A percentile compares a stretch with the other conserved stretches of the same genome.
phyloP scores from a whole-genome alignment of 2,113 vertebrate genomes.

The Leucopsar rothschildi region DNA sequence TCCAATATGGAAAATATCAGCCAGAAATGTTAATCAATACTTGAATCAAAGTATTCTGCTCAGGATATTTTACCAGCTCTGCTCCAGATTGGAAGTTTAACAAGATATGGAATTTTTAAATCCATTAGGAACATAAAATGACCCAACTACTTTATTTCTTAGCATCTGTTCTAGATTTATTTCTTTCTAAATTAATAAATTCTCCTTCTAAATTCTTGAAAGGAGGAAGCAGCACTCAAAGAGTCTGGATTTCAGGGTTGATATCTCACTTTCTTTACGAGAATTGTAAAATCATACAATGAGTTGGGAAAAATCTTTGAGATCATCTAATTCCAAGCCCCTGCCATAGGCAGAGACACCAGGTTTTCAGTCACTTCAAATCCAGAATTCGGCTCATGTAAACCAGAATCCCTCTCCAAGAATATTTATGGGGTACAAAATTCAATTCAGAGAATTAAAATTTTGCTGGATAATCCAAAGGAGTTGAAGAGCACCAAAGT shows the following conservation, averaged over 20 bases:
- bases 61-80: background rate
- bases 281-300: background rate
- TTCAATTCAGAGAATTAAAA: background rate
- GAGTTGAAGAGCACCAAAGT: background rate
- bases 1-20: background rate
- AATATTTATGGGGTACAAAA: background rate
- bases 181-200: background rate
- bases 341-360: background rate
- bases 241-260: background rate
- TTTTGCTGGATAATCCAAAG: background rate
- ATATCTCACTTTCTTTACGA: rapidly evolving
- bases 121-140: background rate
- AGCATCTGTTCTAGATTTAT: background rate
- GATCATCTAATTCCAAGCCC: background rate
- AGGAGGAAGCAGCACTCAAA: background rate
- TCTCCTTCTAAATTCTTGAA: background rate
- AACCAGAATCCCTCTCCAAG: background rate
- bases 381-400: background rate
- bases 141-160: background rate
- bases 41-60: background rate
- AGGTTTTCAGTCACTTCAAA: background rate
- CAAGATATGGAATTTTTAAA: background rate
- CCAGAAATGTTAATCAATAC: background rate
- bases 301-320: background rate
- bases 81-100: background rate